Conservation (phyloP, 2,888 invertebrate species). For the Aleiodes testaceus region DNA sequence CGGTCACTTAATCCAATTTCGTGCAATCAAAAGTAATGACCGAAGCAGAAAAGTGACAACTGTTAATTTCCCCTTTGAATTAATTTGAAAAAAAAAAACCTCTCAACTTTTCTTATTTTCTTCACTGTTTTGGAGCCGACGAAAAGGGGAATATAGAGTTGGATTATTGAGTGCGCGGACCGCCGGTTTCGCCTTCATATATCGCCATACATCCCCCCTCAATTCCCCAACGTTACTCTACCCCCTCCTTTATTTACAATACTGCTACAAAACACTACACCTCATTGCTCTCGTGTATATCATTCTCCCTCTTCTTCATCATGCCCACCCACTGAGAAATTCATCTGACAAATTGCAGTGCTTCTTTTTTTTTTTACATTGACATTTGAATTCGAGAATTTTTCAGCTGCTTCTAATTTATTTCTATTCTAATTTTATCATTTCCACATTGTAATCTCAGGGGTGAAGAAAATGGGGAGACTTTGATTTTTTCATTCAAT, state of each 20-base stretch:
- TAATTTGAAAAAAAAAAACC: slow-evolving; percentile 21
- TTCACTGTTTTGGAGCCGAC: slow-evolving; percentile 30
- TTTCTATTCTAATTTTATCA: too few relatives aligned
- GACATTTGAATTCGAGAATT: background rate
- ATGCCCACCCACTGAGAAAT: slow-evolving; percentile 50
- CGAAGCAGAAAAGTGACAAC: slow-evolving; percentile 9
- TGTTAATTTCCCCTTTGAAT: too few relatives aligned
- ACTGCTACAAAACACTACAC: slow-evolving; percentile 55
- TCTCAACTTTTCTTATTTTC: slow-evolving; percentile 1
- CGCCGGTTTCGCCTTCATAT: slow-evolving; percentile 71
- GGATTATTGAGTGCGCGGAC: slow-evolving; percentile 69
- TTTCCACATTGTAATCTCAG: too few relatives aligned
- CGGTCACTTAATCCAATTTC: slow-evolving; percentile 44
- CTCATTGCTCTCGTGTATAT: slow-evolving; percentile 42
- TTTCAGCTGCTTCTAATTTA: too few relatives aligned
- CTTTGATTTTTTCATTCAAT: too few relatives aligned
- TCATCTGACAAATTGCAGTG: slow-evolving; percentile 30
- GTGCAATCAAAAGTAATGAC: slow-evolving; percentile 24
- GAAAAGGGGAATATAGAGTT: slow-evolving; percentile 52
- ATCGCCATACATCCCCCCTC: slow-evolving; percentile 61
- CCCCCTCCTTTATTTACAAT: slow-evolving; percentile 43
- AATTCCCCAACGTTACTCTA: slow-evolving; percentile 44
- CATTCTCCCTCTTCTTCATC: slow-evolving; percentile 49
- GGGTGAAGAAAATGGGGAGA: too few relatives aligned
- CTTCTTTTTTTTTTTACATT: slow-evolving; percentile 4